Evolutionary conservation across 2,113 vertebrate species (phyloP).

Genomic region (Mellivora capensis): DNA sequence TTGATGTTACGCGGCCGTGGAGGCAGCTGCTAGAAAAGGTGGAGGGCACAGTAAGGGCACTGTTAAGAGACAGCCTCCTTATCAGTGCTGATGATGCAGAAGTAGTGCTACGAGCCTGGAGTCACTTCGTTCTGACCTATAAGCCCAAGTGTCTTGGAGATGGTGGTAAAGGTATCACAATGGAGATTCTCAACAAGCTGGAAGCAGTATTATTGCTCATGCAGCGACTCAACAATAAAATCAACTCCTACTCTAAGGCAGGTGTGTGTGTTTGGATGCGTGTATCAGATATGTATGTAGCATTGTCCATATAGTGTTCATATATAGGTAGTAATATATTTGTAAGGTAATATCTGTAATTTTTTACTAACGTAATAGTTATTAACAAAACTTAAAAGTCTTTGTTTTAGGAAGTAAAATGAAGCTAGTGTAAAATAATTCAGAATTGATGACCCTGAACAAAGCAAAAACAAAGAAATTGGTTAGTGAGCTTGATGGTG

Average conservation of each 20-base stretch:
- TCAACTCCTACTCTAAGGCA: conserved; percentile 89
- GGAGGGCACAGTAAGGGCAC: conserved; percentile 86
- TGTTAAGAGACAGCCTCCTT: conserved; percentile 90
- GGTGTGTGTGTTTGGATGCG: conserved; percentile 62
- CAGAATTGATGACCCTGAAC: neutral
- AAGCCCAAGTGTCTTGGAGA: conserved; percentile 87
- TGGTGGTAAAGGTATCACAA: conserved; percentile 82
- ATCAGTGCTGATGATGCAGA: conserved; percentile 91
- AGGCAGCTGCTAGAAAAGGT: conserved; percentile 91
- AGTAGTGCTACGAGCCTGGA: conserved; percentile 93
- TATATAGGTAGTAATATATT: neutral
- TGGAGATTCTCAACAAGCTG: conserved; percentile 91
- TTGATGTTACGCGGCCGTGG: conserved; percentile 95
- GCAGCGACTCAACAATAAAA: conserved; percentile 95
- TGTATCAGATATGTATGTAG: neutral
- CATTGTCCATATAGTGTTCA: neutral
- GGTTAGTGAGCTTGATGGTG: neutral
- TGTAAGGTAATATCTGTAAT: neutral
- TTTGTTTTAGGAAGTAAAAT: conserved; percentile 18
- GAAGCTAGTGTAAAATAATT: neutral
- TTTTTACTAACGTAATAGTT: conserved; percentile 4
- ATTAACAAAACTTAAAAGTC: neutral
- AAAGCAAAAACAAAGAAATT: neutral
- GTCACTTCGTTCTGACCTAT: conserved; percentile 89
- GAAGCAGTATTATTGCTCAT: conserved; percentile 91